These are phyloP conservation scores for Parazoanthus swiftii DNA, from an alignment of 92 coral and sea anemone genomes.

Conservation along the genomic window DNA sequence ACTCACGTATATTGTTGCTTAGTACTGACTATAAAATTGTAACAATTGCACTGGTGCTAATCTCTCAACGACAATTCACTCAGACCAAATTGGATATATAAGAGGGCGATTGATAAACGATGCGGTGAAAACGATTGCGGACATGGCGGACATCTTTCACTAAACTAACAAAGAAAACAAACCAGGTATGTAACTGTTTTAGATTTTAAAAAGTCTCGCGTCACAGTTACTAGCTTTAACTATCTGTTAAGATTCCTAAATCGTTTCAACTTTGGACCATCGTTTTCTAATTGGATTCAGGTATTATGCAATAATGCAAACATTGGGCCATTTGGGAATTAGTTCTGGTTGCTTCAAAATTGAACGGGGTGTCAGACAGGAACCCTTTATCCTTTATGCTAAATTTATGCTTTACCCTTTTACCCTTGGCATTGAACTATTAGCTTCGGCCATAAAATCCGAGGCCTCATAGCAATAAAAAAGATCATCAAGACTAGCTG, in stretches of 20 bases:
- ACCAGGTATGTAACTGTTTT: neutral
- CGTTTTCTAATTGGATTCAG: conserved; percentile 38
- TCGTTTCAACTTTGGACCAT: conserved; percentile 40
- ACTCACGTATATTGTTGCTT: conserved; percentile 11
- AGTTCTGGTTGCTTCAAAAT: conserved; percentile 16
- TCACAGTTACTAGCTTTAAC: too few species aligned
- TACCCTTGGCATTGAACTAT: neutral
- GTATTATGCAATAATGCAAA: conserved; percentile 21
- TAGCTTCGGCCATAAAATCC: conserved; percentile 16
- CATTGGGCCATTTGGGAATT: neutral
- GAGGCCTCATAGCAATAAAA: neutral
- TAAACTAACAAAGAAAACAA: conserved; percentile 15
- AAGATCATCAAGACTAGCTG: neutral
- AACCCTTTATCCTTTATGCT: neutral
- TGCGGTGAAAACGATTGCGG: conserved; percentile 26
- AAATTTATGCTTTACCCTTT: neutral
- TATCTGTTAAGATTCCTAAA: neutral
- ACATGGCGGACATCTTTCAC: neutral
- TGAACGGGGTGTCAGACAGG: conserved; percentile 43
- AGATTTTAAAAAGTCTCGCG: conserved; percentile 27
- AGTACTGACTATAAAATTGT: conserved; percentile 35
- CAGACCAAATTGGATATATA: neutral
- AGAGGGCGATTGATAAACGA: neutral
- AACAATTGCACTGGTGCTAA: conserved; percentile 17
- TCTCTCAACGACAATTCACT: conserved; percentile 20